These are phyloP conservation scores for Polypedilum vanderplanki DNA, from an alignment of 1,140 invertebrate species.

Conservation along the genomic window DNA sequence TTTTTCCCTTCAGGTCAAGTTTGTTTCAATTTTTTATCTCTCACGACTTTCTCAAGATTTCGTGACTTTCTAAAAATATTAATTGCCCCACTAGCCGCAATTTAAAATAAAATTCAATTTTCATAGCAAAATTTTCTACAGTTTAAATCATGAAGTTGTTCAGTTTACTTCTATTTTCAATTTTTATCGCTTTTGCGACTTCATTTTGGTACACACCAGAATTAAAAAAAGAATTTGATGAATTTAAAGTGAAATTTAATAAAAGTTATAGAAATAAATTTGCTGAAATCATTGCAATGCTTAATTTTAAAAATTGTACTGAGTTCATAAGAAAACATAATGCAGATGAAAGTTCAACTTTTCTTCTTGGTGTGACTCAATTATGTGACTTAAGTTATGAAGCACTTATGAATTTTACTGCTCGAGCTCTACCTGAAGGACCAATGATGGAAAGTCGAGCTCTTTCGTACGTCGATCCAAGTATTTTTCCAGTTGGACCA, in stretches of 20 bases:
- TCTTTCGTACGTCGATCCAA: neutral
- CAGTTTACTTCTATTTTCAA: too few species aligned
- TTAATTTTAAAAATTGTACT: neutral
- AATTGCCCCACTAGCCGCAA: too few species aligned
- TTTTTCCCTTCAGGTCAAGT: too few species aligned
- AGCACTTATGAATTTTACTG: neutral
- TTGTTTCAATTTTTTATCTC: too few species aligned
- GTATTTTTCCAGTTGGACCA: neutral
- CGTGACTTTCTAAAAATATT: too few species aligned
- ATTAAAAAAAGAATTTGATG: neutral
- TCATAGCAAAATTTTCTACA: too few species aligned
- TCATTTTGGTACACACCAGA: too few species aligned
- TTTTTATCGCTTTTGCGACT: too few species aligned
- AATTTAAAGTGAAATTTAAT: neutral
- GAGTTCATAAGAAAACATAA: neutral
- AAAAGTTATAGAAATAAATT: neutral
- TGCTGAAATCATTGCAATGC: neutral
- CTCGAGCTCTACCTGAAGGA: neutral
- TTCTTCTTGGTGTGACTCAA: neutral
- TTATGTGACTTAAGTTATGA: neutral
- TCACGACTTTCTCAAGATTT: too few species aligned
- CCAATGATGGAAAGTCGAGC: too few species aligned
- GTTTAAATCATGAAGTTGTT: too few species aligned
- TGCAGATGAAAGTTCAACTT: neutral
- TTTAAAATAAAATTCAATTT: too few species aligned